Evolutionary conservation across 2,797 vertebrate species (phyloP), one percentile per base, ranked within the genome.

Genomic region (Chelonia mydas): DNA sequence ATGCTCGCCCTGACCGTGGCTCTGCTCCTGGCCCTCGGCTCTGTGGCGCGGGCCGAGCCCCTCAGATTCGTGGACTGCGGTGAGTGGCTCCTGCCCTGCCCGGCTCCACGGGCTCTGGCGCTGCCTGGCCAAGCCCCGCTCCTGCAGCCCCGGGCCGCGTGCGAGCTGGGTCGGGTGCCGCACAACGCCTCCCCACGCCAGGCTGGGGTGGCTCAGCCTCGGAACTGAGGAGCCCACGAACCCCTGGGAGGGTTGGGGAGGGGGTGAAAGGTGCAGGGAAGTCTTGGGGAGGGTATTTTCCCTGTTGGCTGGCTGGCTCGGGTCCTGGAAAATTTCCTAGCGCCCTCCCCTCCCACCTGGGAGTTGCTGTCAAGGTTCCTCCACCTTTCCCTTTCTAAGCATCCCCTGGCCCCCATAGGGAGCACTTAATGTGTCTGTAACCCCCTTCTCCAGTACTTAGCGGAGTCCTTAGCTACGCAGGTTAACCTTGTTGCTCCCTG

Each of bases 61-160:
- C 92, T 97, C 6, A 94, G 72, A 54, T 97, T 96, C 86, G 3
- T 91, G 10, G 97, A 97, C 83, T 97, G 97, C 59, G 97, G 97
- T 97, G 92, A 96, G 97, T 50, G 77, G 12, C 16, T 27, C 31
- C 50, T 41, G 17, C 27, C 41, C 23, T 28, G 80, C 80, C 33
- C 7, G 49, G 45, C 23, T 23, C 33, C 7, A 37, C 3, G 23
- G 19, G 23, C 41, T 41, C 41, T 41, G 41, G 23, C 15, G 9
- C 33, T 49, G 11, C 57, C 53, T 53, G 11, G 12, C 17, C 10
- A 5, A 1, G 5, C 37, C 6, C 3, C 21, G n/a, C 41, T 45
- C 51, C 50, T 41, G 17, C 27, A 11, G 54, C 68, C 74, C 74
- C 6, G 37, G 19, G 6, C 6, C 27, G 45, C 13, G 53, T 54